These are phyloP conservation scores for Macaria notata DNA, from an alignment of 2,888 invertebrate genomes.

Conservation along the genomic window DNA sequence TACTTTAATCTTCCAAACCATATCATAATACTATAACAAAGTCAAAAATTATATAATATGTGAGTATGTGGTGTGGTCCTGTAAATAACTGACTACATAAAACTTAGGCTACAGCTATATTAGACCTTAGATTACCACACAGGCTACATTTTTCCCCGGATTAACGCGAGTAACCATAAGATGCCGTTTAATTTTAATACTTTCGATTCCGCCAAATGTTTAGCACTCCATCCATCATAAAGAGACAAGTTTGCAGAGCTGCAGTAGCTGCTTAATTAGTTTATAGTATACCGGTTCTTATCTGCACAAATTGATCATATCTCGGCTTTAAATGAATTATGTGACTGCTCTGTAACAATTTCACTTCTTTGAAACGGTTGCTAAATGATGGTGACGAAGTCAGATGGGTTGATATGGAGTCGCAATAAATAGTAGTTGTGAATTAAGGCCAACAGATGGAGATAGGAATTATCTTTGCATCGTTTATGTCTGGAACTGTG, in stretches of 20 bases:
- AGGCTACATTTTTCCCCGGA: no score
- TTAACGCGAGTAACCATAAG: no score
- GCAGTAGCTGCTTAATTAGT: constrained; percentile 21
- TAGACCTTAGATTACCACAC: no score
- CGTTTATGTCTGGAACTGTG: no score
- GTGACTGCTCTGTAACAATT: constrained; percentile 24
- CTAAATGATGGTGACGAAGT: constrained; percentile 19
- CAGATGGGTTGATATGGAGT: constrained; percentile 9
- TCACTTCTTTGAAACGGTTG: constrained; percentile 25
- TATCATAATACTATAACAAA: no score
- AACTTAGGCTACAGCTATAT: no score
- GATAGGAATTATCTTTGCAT: constrained; percentile 1
- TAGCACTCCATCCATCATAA: constrained; percentile 23
- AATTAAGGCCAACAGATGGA: background rate
- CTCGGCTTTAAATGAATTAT: constrained; percentile 23
- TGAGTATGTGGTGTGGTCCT: no score
- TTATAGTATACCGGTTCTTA: constrained; percentile 20
- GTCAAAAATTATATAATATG: no score
- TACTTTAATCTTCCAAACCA: no score
- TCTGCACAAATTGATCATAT: constrained; percentile 21
- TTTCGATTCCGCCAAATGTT: constrained; percentile 21
- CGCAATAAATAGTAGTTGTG: background rate
- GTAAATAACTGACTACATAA: no score
- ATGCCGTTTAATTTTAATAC: no score
- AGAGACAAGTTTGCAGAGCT: constrained; percentile 12